Percentiles rank a stretch among this genome's conserved stretches.
phyloP scores from a whole-genome alignment of 2,888 invertebrate genomes.

The Apotomis betuletana region DNA sequence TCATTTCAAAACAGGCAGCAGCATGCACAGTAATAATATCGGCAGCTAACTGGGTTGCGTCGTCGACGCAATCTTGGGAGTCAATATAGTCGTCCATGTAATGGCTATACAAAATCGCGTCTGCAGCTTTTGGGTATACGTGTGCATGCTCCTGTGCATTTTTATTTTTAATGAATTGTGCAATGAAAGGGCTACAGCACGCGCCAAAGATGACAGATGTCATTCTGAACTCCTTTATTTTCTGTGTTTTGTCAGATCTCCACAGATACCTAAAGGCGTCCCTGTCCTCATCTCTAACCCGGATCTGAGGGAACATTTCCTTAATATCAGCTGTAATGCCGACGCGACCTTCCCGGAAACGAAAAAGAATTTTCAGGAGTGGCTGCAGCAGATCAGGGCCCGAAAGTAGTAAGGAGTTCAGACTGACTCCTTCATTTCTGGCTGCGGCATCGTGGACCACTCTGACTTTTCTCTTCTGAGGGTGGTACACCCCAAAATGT shows the following conservation, averaged over 20 bases:
- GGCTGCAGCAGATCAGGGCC: conserved; percentile 52
- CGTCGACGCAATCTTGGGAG: conserved; percentile 12
- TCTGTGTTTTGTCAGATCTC: conserved; percentile 14
- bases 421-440: conserved; percentile 42
- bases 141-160: conserved; percentile 40
- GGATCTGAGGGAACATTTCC: conserved; percentile 54
- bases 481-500: conserved; percentile 23
- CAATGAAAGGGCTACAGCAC: conserved; percentile 48
- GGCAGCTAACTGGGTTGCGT: conserved; percentile 6
- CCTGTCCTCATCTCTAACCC: conserved; percentile 48
- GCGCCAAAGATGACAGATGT: conserved; percentile 50
- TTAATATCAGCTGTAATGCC: conserved; percentile 42
- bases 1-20: conserved; percentile 14
- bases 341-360: conserved; percentile 36
- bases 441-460: conserved; percentile 54
- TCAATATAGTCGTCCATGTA: conserved; percentile 19
- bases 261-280: conserved; percentile 47
- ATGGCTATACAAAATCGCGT: conserved; percentile 14
- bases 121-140: background rate
- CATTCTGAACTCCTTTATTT: conserved; percentile 42
- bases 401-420: conserved; percentile 49
- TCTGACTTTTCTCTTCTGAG: conserved; percentile 41
- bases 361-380: conserved; percentile 48
- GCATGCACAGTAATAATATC: conserved; percentile 4
- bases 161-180: conserved; percentile 49